Base-by-base conservation (phyloP, 2,888 invertebrate species). In the Ennomos quercinarius region DNA sequence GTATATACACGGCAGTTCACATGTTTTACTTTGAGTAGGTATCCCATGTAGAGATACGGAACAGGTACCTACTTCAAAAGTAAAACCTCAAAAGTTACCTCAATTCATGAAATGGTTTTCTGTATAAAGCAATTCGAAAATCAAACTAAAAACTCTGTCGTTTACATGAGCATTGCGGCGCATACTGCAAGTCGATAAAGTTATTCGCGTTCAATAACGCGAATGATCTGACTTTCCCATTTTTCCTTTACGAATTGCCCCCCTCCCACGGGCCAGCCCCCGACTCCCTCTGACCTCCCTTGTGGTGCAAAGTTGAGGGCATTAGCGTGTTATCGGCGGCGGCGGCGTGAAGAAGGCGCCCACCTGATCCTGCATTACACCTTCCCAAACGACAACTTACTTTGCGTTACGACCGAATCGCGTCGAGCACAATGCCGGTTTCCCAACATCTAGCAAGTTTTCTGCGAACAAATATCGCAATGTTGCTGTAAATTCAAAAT, bases 301-400 rank as follows among this genome's bases (percentile, higher is more conserved):
- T 86, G 87, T 86, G 91, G 92, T 91, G 92, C 90, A 91, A 92
- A 91, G 91, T 92, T 92, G 92, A 91, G 89, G 90, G 90, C 91
- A 92, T 92, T 91, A 92, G 87, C 91, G 91, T 92, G 91, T 91
- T 91, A 92, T 92, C 92, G 90, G 89, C 76, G 84, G 83, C 82
- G 81, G 85, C 80, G 84, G 87, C 80, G 91, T 86, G 89, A 91
- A 91, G 91, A 91, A 87, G 87, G 86, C 87, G 76, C 89, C 89
- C 89, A 91, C 91, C 91, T 91, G 91, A 86, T 79, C 84, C 71
- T 67, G 69, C 72, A 87, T 80, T 80, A 83, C 71, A 71, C 64
- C 62, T 67, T 67, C 57, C 51, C 55, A 63, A 68, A 71, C 79
- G 75, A 80, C 73, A 70, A 64, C 70, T 68, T 61, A 68, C 70